A percentile compares a stretch with the other conserved stretches of the same genome.
Conservation (phyloP, 2,113 vertebrate genomes). For the Tiliqua scincoides region DNA sequence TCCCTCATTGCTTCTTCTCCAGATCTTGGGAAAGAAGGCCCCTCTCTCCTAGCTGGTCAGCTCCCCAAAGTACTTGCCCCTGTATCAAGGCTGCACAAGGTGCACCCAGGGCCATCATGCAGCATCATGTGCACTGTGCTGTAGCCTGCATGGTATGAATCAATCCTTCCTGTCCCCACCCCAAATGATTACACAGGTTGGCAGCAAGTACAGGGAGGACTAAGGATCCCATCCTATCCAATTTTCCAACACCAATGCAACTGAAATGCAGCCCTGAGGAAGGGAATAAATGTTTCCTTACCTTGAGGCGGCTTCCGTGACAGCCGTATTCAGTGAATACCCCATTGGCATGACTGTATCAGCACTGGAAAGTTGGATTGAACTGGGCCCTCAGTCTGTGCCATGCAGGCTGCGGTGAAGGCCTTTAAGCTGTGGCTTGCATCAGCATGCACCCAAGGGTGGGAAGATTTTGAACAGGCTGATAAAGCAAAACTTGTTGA, state of each 20-base stretch:
- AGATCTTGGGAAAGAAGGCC: too few relatives aligned
- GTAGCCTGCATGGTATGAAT: not conserved
- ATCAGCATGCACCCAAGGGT: not conserved
- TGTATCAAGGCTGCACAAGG: not conserved
- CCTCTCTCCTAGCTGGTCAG: too few relatives aligned
- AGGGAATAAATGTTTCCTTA: too few relatives aligned
- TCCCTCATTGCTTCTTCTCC: too few relatives aligned
- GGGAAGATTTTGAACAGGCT: not conserved
- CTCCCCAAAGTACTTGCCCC: too few relatives aligned
- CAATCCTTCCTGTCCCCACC: not conserved
- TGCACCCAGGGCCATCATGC: not conserved
- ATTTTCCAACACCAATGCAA: too few relatives aligned
- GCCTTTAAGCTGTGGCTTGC: not conserved
- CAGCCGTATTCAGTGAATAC: too few relatives aligned
- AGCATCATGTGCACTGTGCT: not conserved
- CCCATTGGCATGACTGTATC: too few relatives aligned
- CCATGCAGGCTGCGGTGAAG: not conserved
- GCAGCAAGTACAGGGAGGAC: not conserved
- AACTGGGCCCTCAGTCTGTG: not conserved
- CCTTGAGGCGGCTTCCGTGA: too few relatives aligned
- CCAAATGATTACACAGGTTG: not conserved
- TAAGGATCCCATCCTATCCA: too few relatives aligned
- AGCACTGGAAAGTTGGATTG: too few relatives aligned
- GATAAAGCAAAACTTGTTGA: not conserved
- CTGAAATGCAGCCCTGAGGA: too few relatives aligned